Conservation (phyloP, 2,113 vertebrate genomes). For the Colius striatus region DNA sequence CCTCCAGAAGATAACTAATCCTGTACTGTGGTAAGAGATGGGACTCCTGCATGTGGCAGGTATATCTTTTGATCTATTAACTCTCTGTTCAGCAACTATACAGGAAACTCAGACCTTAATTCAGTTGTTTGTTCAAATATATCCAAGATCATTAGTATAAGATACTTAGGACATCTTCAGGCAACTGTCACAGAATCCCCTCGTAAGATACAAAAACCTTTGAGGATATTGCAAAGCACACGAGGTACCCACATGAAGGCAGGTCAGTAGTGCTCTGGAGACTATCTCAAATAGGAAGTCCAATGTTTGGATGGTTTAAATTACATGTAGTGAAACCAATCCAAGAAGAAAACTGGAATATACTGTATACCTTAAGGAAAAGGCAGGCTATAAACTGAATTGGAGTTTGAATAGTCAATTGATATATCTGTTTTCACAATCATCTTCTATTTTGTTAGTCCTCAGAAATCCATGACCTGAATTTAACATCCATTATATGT, state of each 20-base stretch:
- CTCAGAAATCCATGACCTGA: not conserved
- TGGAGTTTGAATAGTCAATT: not conserved
- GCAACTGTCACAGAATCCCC: not conserved
- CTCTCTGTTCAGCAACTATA: not conserved
- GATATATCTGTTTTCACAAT: not conserved
- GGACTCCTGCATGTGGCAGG: accelerated
- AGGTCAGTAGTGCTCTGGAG: not conserved
- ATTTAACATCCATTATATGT: not conserved
- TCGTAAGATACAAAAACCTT: not conserved
- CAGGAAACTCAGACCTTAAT: not conserved
- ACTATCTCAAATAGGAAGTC: not conserved
- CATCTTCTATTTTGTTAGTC: not conserved
- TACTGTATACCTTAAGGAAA: not conserved
- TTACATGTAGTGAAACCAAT: not conserved
- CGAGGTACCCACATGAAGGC: accelerated
- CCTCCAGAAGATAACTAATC: not conserved
- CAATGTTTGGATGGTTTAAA: not conserved
- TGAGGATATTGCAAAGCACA: not conserved
- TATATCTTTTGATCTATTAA: not conserved
- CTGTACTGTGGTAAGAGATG: not conserved
- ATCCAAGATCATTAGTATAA: not conserved
- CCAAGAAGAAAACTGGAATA: not conserved
- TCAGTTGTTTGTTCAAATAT: not conserved
- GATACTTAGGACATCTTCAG: not conserved
- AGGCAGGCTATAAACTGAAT: not conserved